These are phyloP conservation scores for Drosophila mulleri DNA, from an alignment of 2,888 invertebrate species.

Conservation along the genomic window DNA sequence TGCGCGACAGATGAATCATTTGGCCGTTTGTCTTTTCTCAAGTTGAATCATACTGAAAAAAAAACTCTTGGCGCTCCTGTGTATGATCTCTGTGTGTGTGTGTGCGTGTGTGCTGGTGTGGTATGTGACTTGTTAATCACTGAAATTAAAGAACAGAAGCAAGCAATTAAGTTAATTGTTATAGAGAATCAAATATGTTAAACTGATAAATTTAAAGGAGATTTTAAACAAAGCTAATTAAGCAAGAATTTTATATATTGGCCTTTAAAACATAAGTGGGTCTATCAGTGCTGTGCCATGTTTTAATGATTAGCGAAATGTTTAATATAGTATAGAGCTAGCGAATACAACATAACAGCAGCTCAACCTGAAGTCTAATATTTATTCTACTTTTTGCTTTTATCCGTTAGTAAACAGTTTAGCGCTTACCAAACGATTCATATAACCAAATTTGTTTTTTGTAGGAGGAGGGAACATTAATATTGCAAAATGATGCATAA, in stretches of 20 bases:
- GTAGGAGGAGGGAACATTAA: too few species aligned
- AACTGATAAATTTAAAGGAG: not conserved
- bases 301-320: not conserved
- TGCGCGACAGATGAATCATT: slow-evolving; percentile 63
- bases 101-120: slow-evolving; percentile 13
- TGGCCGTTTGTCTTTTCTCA: slow-evolving; percentile 52
- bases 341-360: too few species aligned
- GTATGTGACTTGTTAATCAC: slow-evolving; percentile 56
- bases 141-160: slow-evolving; percentile 68
- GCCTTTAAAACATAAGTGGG: not conserved
- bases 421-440: too few species aligned
- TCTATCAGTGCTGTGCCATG: not conserved
- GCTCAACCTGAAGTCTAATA: too few species aligned
- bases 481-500: slow-evolving; percentile 52
- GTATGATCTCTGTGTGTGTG: slow-evolving; percentile 1
- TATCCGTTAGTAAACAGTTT: too few species aligned
- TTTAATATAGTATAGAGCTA: too few species aligned
- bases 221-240: not conserved
- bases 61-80: slow-evolving; percentile 6
- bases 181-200: slow-evolving; percentile 13
- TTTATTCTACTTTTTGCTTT: too few species aligned
- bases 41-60: slow-evolving; percentile 61
- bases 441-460: too few species aligned
- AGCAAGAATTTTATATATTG: not conserved
- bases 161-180: slow-evolving; percentile 46